Evolutionary conservation across 2,888 invertebrate genomes (phyloP).

Genomic region (Cylloceria caligata): DNA sequence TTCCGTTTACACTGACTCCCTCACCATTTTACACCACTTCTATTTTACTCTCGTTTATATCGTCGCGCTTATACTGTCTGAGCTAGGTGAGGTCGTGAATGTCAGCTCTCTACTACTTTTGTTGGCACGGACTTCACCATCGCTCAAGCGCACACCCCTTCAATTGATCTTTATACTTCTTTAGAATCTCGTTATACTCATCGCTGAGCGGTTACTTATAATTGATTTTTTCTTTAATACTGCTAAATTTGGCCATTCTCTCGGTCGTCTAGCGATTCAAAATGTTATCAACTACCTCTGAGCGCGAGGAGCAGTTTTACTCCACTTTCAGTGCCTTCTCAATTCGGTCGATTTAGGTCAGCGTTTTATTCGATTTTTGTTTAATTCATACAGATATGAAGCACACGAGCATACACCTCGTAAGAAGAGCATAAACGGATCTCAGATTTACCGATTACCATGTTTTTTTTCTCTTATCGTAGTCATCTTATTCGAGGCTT

Average conservation of each 20-base stretch:
- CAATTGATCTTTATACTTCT: conserved; percentile 67
- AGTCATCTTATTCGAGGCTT: conserved; percentile 32
- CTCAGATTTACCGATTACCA: conserved; percentile 27
- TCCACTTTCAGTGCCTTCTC: neutral
- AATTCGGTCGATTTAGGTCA: conserved; percentile 40
- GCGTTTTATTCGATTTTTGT: conserved; percentile 30
- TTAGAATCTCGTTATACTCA: conserved; percentile 74
- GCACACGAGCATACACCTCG: conserved; percentile 39
- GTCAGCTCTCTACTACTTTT: no score
- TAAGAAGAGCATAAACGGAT: conserved; percentile 33
- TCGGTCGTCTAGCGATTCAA: conserved; percentile 50
- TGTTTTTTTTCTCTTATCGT: conserved; percentile 5
- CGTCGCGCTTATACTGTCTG: conserved; percentile 48
- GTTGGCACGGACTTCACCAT: no score
- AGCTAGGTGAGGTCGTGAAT: neutral
- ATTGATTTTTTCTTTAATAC: conserved; percentile 73
- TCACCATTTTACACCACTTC: conserved; percentile 43
- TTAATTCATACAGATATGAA: conserved; percentile 47
- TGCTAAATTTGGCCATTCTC: conserved; percentile 77
- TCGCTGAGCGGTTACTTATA: conserved; percentile 73
- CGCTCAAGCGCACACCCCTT: conserved; percentile 50
- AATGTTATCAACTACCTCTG: conserved; percentile 42
- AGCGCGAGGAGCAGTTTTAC: conserved; percentile 13
- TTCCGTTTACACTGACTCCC: conserved; percentile 23
- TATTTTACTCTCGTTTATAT: conserved; percentile 41